These are phyloP conservation scores for Eupithecia exiguata DNA, from an alignment of 2,888 invertebrate species.

Conservation along the genomic window DNA sequence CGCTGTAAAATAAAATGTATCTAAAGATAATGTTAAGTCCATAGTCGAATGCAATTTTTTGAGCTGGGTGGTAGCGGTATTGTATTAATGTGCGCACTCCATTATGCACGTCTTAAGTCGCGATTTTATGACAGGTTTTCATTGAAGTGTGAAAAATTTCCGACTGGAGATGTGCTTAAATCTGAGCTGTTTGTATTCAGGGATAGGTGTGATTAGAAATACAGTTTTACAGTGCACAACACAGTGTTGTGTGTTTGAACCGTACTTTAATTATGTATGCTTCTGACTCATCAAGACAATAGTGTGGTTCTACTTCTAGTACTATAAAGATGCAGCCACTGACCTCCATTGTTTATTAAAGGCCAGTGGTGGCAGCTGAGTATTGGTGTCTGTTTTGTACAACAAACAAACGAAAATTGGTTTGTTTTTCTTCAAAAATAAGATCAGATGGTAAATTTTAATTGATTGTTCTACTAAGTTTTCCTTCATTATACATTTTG, in stretches of 20 bases:
- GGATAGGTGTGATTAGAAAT: too few relatives aligned
- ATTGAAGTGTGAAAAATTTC: not conserved
- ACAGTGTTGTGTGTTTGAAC: too few relatives aligned
- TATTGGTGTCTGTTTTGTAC: not conserved
- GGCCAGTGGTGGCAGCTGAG: not conserved
- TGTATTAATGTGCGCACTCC: too few relatives aligned
- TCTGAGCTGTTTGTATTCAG: too few relatives aligned
- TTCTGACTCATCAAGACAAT: not conserved
- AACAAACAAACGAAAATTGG: not conserved
- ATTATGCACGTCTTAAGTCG: not conserved
- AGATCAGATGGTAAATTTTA: not conserved
- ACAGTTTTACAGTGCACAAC: too few relatives aligned
- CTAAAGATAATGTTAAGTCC: too few relatives aligned
- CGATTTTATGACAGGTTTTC: not conserved
- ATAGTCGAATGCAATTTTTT: too few relatives aligned
- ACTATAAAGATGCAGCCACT: not conserved
- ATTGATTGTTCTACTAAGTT: not conserved
- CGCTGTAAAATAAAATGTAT: too few relatives aligned
- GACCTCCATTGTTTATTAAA: not conserved
- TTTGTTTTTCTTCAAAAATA: not conserved
- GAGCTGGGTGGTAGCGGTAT: too few relatives aligned
- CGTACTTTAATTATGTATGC: too few relatives aligned
- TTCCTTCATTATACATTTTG: not conserved
- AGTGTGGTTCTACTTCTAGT: not conserved
- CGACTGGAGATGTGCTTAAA: too few relatives aligned